Evolutionary conservation across 2,797 vertebrate genomes (phyloP), one percentile per base, ranked within the genome.

Genomic region (Arrhamphus sclerolepis): DNA sequence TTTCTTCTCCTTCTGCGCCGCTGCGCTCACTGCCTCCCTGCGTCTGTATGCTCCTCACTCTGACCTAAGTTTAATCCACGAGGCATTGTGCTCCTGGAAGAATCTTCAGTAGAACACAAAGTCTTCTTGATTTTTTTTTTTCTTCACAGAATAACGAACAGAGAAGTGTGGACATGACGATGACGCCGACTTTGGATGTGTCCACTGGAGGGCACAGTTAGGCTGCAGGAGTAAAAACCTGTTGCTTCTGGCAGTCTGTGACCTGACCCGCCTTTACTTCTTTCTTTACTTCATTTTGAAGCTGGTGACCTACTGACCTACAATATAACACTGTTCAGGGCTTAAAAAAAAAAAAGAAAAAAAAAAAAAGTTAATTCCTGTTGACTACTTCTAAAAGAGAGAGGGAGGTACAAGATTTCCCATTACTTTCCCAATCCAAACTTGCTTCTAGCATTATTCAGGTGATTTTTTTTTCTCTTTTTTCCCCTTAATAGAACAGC

Each of bases 161-260:
- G 31, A 34, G 8, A 61, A 55, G 7, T 21, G 1, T 19, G 29
- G 13, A 28, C 42, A 47, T 7, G 54, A 7, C 9, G 53, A 8
- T 10, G 22, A 5, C 51, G 9, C 19, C 5, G 20, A 14, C 50
- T 21, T 50, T 7, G 41, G 11, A 14, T 21, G 66, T 24, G 72
- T 71, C 87, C 89, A 61, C 85, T 73, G 48, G 89, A 75, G 85
- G 81, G 87, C 86, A 52, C 50, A 52, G 66, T 70, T 11, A n/a
- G 18, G 34, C 78, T 50, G 54, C 0, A 17, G 4, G 0, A 7
- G 14, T 6, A 34, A 0, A 48, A 42, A 70, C 58, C 65, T 79
- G 77, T 77, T 74, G 66, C 66, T 29, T 43, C 48, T 11, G 34
- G 39, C 14, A 10, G 0, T 50, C 4, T n/a, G 3, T 24, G 57